These are phyloP conservation scores for Amblyteles armatorius DNA, from an alignment of 2,888 invertebrate genomes.

Conservation along the genomic window DNA sequence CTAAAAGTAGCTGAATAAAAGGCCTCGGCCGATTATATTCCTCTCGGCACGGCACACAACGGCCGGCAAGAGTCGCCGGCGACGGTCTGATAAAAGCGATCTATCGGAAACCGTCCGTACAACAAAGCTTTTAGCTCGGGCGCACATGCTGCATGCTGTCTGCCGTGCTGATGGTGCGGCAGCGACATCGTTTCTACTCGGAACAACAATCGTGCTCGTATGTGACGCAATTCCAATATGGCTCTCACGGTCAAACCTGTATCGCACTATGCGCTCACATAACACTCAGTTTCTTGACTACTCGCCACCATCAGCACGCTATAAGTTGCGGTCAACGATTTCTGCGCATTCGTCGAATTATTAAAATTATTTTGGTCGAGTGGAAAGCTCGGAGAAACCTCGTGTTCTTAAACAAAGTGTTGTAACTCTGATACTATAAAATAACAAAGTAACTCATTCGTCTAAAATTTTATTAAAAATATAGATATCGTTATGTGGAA, in stretches of 20 bases:
- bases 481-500: background rate
- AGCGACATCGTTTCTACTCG: constrained; percentile 41
- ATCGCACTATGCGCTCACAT: constrained; percentile 9
- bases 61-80: background rate
- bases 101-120: constrained; percentile 8
- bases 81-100: background rate
- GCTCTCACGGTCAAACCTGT: constrained; percentile 33
- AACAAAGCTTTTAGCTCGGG: constrained; percentile 6
- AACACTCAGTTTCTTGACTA: constrained; percentile 38
- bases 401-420: too few relatives aligned
- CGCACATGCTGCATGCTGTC: background rate
- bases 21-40: background rate
- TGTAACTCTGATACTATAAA: too few relatives aligned
- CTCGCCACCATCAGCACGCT: background rate
- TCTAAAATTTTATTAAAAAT: background rate
- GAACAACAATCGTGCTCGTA: constrained; percentile 27
- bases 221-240: constrained; percentile 60
- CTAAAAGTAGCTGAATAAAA: background rate
- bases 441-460: background rate
- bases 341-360: background rate
- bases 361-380: too few relatives aligned
- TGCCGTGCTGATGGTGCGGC: constrained; percentile 7
- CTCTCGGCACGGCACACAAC: background rate
- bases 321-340: background rate
- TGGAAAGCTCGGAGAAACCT: too few relatives aligned